Base-by-base conservation (phyloP, 2,797 vertebrate genomes). In the Coracias cyanogaster region DNA sequence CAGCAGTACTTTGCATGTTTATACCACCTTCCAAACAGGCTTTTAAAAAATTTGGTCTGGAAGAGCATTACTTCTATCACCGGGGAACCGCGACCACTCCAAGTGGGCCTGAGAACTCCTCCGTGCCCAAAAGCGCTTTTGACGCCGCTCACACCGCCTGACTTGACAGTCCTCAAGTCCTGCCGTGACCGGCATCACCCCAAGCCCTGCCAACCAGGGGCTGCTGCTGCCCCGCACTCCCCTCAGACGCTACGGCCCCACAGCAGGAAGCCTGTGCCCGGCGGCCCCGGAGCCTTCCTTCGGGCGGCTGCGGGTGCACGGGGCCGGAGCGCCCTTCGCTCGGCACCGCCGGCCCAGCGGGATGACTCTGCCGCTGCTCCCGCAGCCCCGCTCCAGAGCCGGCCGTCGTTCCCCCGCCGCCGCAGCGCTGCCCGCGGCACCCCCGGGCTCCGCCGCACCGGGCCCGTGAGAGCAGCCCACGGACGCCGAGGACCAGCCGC, bases 171-270 rank as follows among this genome's bases (percentile, higher is more conserved):
- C 31, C 10, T 6, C 9, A 51, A n/a, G 17, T 10, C 31, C 55
- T 5, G 60, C 29, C 29, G 6, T 3, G 31, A 15, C n/a, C 0
- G 6, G 20, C 15, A 6, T 11, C 8, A 22, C 8, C 7, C 3
- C 9, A 10, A 17, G 3, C 3, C 39, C 37, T 3, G 1, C 31
- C 8, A 20, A n/a, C 37, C 43, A 15, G 54, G 22, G 5, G 19
- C 64, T 5, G 54, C 39, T 31, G 4, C 66, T 10, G 24, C 51
- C 33, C 13, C 71, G 4, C 18, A 1, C 35, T 41, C 33, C 26
- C 11, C 73, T 25, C 76, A 3, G 6, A 4, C 2, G 16, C 0
- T 9, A 4, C 2, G 10, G 10, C 15, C 67, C 3, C 20, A 3
- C 48, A 62, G 25, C 9, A 15, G 21, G 29, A 11, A 3, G 17